A percentile compares a stretch with the other conserved stretches of the same genome.
phyloP scores from a whole-genome alignment of 2,888 invertebrate species.

The Uropetala carovei region DNA sequence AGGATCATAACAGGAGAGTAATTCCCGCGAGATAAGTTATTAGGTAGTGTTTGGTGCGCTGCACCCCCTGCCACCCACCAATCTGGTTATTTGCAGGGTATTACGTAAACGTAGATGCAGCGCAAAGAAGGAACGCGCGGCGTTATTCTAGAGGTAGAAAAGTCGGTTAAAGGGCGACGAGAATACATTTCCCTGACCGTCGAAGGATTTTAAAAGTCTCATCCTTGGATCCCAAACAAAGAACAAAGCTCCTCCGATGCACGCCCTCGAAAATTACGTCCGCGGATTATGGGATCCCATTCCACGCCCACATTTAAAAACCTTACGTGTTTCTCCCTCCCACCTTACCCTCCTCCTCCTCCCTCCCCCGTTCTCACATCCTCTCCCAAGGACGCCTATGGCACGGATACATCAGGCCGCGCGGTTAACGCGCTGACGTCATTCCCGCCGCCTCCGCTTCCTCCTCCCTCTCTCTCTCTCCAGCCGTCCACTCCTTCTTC shows the following conservation, averaged over 20 bases:
- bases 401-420: slow-evolving; percentile 58
- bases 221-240: too few species aligned
- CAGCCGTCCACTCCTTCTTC: background rate
- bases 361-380: background rate
- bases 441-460: background rate
- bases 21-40: too few species aligned
- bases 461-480: background rate
- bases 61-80: too few species aligned
- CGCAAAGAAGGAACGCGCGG: too few species aligned
- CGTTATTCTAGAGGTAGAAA: too few species aligned
- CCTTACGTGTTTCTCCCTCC: slow-evolving; percentile 16
- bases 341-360: background rate
- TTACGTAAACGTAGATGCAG: too few species aligned
- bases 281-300: slow-evolving; percentile 36
- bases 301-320: slow-evolving; percentile 36
- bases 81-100: too few species aligned
- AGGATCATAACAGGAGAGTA: too few species aligned
- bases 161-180: too few species aligned
- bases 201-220: too few species aligned
- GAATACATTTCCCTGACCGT: too few species aligned
- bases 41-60: too few species aligned
- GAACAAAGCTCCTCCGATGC: background rate
- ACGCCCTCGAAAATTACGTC: slow-evolving; percentile 41
- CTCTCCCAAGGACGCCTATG: slow-evolving; percentile 22
- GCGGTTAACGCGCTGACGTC: slow-evolving; percentile 57